These are phyloP conservation scores for Hormaphis cornu DNA, from an alignment of 1,140 invertebrate species.

Conservation along the genomic window DNA sequence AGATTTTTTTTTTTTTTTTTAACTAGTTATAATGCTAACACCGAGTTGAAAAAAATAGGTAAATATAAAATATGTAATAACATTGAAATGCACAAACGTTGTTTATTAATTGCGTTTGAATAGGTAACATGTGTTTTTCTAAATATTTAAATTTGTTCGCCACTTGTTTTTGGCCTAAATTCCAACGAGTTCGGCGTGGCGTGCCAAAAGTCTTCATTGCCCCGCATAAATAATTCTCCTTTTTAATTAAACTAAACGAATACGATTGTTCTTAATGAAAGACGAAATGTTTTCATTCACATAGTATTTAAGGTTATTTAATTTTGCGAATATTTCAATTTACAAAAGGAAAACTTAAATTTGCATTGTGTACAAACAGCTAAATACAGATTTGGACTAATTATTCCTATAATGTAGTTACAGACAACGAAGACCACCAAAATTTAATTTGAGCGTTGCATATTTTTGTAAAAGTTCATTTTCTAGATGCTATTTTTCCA, in stretches of 20 bases:
- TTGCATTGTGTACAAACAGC: too few species aligned
- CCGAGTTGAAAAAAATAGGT: not conserved
- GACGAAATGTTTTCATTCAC: not conserved
- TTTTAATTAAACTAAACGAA: not conserved
- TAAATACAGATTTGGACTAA: too few species aligned
- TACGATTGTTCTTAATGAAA: not conserved
- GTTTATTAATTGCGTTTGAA: not conserved
- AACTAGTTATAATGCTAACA: too few species aligned
- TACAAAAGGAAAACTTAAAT: too few species aligned
- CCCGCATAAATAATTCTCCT: not conserved
- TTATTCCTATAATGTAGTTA: too few species aligned
- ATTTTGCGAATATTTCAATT: too few species aligned
- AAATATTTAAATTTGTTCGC: not conserved
- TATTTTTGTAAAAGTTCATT: too few species aligned
- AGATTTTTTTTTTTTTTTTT: too few species aligned
- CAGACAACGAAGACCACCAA: too few species aligned
- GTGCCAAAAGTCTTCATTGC: slow-evolving; percentile 1
- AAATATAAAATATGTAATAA: not conserved
- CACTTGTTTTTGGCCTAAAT: slow-evolving; percentile 25
- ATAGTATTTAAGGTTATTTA: too few species aligned
- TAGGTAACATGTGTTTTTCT: slow-evolving; percentile 7
- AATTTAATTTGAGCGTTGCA: too few species aligned
- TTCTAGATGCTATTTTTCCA: too few species aligned
- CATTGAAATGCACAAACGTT: not conserved
- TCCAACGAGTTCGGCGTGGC: not conserved